Base-by-base conservation (phyloP, 2,797 vertebrate genomes). In the Gymnopithys bicolor region DNA sequence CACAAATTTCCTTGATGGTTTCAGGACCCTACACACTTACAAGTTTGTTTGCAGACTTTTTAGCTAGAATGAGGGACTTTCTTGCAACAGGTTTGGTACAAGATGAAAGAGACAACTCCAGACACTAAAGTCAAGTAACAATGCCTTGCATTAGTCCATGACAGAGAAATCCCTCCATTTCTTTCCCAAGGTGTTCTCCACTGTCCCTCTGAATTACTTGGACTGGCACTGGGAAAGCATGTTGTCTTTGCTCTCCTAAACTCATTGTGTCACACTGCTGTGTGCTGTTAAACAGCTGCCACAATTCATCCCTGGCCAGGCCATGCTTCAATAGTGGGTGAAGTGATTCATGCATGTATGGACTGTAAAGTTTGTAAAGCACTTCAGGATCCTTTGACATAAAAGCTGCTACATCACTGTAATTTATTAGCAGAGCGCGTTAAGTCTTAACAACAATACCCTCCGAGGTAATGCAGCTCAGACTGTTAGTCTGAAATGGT, bases 361-460 rank as follows among this genome's bases (percentile, higher is more conserved):
- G 94, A 94, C 93, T 95, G 95, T 94, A 96, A 96, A 92, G 89
- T 96, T 90, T 96, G 95, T 96, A 94, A 97, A 96, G 95, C 95
- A 94, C 93, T 97, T 97, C 94, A 94, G 87, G 89, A 93, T 93
- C 85, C 93, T 93, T 97, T 94, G 80, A 94, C 85, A 87, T 90
- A 94, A 96, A 96, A 94, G 95, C 91, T 93, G 90, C 90, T 96
- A 94, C 95, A 94, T 95, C 91, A 79, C 83, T 82, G 77, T 96
- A 97, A 97, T 96, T 97, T 97, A 96, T 97, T 94, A 79, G 77
- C 70, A 74, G 90, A 84, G 78, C 9, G 21, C 4, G 70, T 94
- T 93, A 94, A 94, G 93, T 82, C 91, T 89, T 79, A 91, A 79
- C 19, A 22, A 96, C 93, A 97, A 96, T 96, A 68, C 85, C 74